Evolutionary conservation across 2,797 vertebrate species (phyloP), one percentile per base, ranked within the genome.

Genomic region (Micrastur ruficollis): DNA sequence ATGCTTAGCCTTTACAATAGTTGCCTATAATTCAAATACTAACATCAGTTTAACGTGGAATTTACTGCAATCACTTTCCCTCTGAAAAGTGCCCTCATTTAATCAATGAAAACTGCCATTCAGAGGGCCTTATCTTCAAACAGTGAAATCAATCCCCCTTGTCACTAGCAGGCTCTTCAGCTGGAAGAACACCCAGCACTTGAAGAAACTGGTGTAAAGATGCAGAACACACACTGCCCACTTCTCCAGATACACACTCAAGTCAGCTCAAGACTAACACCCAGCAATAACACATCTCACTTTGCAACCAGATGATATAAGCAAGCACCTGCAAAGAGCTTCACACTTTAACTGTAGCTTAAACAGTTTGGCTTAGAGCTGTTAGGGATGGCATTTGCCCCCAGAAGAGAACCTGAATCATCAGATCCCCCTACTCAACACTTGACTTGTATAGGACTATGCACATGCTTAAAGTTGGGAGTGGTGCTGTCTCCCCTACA

Each of bases 21-120:
- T 88, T 86, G 29, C 72, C n/a, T 92, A 23, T 85, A 89, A 92
- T 89, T 94, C 90, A 93, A 90, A 92, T 82, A 86, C 67, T 71
- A 89, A 18, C 71, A 93, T 74, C 74, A 87, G 55, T 78, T 93
- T 91, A 87, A 82, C 81, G 62, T 62, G 58, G 72, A 95, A 93
- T 90, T 96, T 86, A 81, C 49, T 79, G 85, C 62, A 96, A 88
- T 94, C 89, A 61, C 66, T 91, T 87, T 91, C 55, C 76, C 62
- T 89, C 89, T 84, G 59, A 86, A 92, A 95, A 96, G 75, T 46
- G 44, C 58, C 73, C 85, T 93, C 76, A 59, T 92, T 95, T 93
- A 92, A 86, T 75, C 91, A 92, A 52, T 73, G 84, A 86, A 75
- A 92, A 47, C 82, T 6, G 13, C 52, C 67, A 59, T 55, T 81